These are phyloP conservation scores for Scaptomyza cyrtandrae DNA, from an alignment of 2,888 invertebrate species.

Conservation along the genomic window DNA sequence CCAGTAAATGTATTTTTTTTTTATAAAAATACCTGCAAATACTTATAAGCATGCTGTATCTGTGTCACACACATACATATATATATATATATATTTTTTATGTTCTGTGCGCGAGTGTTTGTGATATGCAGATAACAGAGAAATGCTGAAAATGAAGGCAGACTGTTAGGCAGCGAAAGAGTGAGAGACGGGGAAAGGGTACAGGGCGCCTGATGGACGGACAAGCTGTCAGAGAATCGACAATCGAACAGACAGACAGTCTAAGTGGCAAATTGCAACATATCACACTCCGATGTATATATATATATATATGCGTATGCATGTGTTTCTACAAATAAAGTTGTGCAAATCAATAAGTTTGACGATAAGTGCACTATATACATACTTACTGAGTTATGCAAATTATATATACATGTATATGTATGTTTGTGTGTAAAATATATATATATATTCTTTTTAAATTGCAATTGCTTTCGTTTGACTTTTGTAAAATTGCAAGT, in stretches of 20 bases:
- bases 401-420: conserved; percentile 23
- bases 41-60: conserved; percentile 28
- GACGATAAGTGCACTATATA: conserved; percentile 15
- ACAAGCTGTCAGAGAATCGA: conserved; percentile 12
- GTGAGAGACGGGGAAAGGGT: background rate
- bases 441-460: too few species aligned
- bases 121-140: conserved; percentile 38
- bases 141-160: conserved; percentile 33
- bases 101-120: conserved; percentile 4
- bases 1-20: too few species aligned
- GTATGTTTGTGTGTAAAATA: too few species aligned
- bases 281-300: conserved; percentile 6
- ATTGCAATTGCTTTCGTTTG: conserved; percentile 9
- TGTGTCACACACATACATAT: conserved; percentile 9
- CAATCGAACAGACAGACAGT: conserved; percentile 15
- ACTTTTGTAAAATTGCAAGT: conserved; percentile 5
- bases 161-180: conserved; percentile 15
- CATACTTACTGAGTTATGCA: conserved; percentile 14
- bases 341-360: conserved; percentile 48
- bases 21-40: background rate
- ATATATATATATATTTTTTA: background rate
- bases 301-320: too few species aligned
- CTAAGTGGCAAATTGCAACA: conserved; percentile 38
- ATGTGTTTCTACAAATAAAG: too few species aligned
- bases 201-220: conserved; percentile 6